These are phyloP conservation scores for Dione juno DNA, from an alignment of 2,888 invertebrate genomes.

Conservation along the genomic window DNA sequence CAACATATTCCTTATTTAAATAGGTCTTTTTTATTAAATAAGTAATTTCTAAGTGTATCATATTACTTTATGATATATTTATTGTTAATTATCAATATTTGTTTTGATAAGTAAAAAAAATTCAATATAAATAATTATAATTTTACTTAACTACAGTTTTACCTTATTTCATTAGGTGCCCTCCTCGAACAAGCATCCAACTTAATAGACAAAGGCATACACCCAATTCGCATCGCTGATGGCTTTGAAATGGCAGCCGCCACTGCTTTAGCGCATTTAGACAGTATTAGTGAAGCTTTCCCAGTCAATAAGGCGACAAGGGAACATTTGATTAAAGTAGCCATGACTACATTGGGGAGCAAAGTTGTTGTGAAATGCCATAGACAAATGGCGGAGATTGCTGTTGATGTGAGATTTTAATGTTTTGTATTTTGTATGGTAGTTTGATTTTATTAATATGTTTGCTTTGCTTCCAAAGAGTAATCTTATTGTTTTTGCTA, in stretches of 20 bases:
- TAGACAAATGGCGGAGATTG: slow-evolving; percentile 98
- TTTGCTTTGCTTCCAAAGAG: too few species aligned
- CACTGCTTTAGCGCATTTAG: slow-evolving; percentile 92
- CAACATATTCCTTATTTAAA: too few species aligned
- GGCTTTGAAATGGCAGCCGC: slow-evolving; percentile 99
- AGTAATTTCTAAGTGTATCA: too few species aligned
- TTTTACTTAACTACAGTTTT: neutral
- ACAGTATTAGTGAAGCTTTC: slow-evolving; percentile 94
- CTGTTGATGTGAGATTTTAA: slow-evolving; percentile 86
- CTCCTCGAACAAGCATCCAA: slow-evolving; percentile 97
- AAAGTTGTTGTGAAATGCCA: slow-evolving; percentile 99
- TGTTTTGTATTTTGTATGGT: neutral
- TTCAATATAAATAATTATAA: slow-evolving; percentile 1
- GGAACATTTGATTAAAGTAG: slow-evolving; percentile 95
- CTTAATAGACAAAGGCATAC: slow-evolving; percentile 97
- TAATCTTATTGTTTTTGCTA: too few species aligned
- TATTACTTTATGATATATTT: too few species aligned
- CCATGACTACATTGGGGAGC: slow-evolving; percentile 99
- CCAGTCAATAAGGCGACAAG: slow-evolving; percentile 92
- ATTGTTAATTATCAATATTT: too few species aligned
- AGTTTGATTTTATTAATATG: neutral
- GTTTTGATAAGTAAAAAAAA: too few species aligned
- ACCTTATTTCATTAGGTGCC: slow-evolving; percentile 84
- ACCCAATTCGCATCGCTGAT: slow-evolving; percentile 99
- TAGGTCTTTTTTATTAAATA: too few species aligned